These are phyloP conservation scores for Hippolais icterina DNA, from an alignment of 2,113 vertebrate genomes.

Conservation along the genomic window DNA sequence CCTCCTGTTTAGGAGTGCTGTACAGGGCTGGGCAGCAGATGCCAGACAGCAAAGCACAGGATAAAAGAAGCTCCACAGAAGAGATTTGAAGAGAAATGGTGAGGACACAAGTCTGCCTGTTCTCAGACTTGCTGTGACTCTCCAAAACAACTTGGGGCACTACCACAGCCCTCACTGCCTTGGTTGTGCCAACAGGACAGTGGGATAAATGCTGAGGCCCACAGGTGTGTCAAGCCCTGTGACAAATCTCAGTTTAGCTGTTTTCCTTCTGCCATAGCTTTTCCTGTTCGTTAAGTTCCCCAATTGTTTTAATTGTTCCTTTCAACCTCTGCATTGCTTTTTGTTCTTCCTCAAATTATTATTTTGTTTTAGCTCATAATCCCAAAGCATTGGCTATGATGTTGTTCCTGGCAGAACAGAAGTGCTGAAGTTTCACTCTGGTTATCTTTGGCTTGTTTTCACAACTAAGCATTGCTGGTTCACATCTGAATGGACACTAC, in stretches of 20 bases:
- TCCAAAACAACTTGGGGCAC: not conserved
- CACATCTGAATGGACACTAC: not conserved
- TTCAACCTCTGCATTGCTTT: slow-evolving; percentile 2
- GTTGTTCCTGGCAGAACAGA: slow-evolving; percentile 38
- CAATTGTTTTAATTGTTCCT: slow-evolving; percentile 51
- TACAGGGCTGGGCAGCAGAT: accelerated
- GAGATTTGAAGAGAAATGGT: not conserved
- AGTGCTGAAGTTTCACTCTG: slow-evolving; percentile 9
- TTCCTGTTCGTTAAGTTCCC: slow-evolving; percentile 43
- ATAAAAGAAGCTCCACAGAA: not conserved
- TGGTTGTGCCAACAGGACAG: not conserved
- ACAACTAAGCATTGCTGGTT: not conserved
- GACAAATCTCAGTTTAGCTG: not conserved
- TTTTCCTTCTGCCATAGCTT: not conserved
- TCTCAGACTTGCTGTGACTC: not conserved
- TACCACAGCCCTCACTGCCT: not conserved
- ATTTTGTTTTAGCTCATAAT: slow-evolving; percentile 25
- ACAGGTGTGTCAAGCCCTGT: not conserved
- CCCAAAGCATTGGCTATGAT: not conserved
- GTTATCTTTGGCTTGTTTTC: slow-evolving; percentile 38
- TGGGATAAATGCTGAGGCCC: not conserved
- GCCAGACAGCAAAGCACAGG: not conserved
- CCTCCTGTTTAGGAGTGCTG: not conserved
- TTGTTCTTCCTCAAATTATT: slow-evolving; percentile 54
- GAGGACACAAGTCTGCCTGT: not conserved